Evolutionary conservation across 2,113 vertebrate species (phyloP).

Genomic region (Gyps fulvus): DNA sequence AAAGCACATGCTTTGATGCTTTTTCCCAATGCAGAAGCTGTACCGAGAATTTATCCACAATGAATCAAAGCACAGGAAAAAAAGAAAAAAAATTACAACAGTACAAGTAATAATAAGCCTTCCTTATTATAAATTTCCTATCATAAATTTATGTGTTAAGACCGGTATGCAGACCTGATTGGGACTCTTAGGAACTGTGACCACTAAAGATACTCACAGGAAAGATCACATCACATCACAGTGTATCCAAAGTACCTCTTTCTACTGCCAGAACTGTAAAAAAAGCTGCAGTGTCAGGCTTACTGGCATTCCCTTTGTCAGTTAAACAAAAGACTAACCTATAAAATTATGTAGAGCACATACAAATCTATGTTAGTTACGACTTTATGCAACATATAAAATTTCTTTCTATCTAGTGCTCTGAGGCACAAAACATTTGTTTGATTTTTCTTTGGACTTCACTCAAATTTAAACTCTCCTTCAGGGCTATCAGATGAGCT

Average conservation of each 20-base stretch:
- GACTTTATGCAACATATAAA: background rate
- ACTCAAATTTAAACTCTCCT: background rate
- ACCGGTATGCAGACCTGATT: background rate
- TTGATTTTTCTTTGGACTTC: background rate
- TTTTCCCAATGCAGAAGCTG: background rate
- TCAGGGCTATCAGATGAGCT: background rate
- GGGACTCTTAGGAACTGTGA: background rate
- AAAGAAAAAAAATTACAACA: background rate
- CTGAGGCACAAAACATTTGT: background rate
- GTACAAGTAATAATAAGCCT: background rate
- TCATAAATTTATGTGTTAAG: background rate
- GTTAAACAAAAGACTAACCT: background rate
- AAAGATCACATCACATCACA: background rate
- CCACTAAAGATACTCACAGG: background rate
- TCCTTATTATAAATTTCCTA: background rate
- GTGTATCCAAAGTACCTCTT: background rate
- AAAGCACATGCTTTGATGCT: background rate
- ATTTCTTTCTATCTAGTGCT: background rate
- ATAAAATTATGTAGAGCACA: background rate
- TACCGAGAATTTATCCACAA: background rate
- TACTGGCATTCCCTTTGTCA: background rate
- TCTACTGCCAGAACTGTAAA: background rate
- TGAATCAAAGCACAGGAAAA: background rate
- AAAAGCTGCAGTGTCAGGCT: background rate
- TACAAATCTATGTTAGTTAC: background rate